Percentiles rank a stretch among this genome's conserved stretches.
Conservation (phyloP, 2,888 invertebrate species). For the Orchestes rusci region DNA sequence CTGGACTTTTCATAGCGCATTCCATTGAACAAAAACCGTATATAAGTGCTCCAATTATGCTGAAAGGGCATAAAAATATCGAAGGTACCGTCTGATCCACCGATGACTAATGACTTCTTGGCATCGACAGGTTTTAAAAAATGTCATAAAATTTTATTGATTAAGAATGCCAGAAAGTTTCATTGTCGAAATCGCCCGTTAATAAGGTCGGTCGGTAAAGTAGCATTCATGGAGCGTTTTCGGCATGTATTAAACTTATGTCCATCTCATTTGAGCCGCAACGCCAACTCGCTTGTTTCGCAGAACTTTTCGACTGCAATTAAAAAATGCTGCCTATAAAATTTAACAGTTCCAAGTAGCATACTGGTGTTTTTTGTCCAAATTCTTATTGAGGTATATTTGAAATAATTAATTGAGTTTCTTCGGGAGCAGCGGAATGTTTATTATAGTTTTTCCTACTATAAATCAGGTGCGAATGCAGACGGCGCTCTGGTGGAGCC, state of each 20-base stretch:
- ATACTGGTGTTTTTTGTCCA: conserved; percentile 41
- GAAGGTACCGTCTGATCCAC: too few species aligned
- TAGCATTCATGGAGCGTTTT: conserved; percentile 21
- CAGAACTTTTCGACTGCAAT: conserved; percentile 34
- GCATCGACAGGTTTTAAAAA: conserved; percentile 11
- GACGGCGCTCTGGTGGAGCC: conserved; percentile 38
- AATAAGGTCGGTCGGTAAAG: conserved; percentile 21
- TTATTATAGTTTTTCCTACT: conserved; percentile 41
- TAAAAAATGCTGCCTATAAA: conserved; percentile 36
- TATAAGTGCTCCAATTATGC: too few species aligned
- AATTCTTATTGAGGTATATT: conserved; percentile 44
- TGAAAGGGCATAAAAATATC: too few species aligned
- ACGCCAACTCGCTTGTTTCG: conserved; percentile 29
- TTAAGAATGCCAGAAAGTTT: conserved; percentile 19
- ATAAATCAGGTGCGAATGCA: conserved; percentile 43
- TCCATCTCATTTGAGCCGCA: conserved; percentile 9
- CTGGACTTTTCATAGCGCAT: too few species aligned
- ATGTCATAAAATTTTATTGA: conserved; percentile 22
- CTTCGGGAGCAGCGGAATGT: conserved; percentile 41
- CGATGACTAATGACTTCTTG: conserved; percentile 11
- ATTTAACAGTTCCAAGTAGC: conserved; percentile 45
- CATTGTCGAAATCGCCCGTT: conserved; percentile 19
- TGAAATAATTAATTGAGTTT: conserved; percentile 48
- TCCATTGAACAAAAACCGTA: too few species aligned
- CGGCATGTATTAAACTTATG: conserved; percentile 21